Conservation (phyloP, 2,797 vertebrate species). For the Acanthopagrus latus region DNA sequence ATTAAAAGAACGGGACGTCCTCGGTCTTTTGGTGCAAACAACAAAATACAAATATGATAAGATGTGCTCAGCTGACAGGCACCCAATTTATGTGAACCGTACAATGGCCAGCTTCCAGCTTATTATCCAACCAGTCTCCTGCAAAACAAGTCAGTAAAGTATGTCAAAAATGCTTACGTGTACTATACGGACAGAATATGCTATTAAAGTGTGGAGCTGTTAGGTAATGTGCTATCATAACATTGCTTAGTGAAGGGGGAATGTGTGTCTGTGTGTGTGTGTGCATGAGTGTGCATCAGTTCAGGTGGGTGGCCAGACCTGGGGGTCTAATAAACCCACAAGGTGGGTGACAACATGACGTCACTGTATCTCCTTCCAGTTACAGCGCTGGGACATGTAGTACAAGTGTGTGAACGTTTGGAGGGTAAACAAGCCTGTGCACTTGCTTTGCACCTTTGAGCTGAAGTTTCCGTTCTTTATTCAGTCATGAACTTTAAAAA, state of each 20-base stretch:
- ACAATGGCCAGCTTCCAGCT: slow-evolving; percentile 24
- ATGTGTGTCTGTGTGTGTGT: slow-evolving; percentile 15
- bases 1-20: slow-evolving; percentile 9
- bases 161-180: slow-evolving; percentile 27
- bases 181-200: slow-evolving; percentile 14
- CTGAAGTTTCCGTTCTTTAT: slow-evolving; percentile 72
- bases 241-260: slow-evolving; percentile 7
- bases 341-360: slow-evolving; percentile 54
- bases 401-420: slow-evolving; percentile 41
- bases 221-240: slow-evolving; percentile 31
- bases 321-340: slow-evolving; percentile 46
- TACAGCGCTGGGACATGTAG: slow-evolving; percentile 53
- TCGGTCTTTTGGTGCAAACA: slow-evolving; percentile 34
- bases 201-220: slow-evolving; percentile 32
- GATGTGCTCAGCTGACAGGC: slow-evolving; percentile 7
- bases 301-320: slow-evolving; percentile 10
- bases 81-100: slow-evolving; percentile 5
- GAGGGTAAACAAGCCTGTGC: slow-evolving; percentile 60
- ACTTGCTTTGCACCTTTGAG: slow-evolving; percentile 49
- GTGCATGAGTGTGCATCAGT: background rate
- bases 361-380: slow-evolving; percentile 48
- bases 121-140: slow-evolving; percentile 5
- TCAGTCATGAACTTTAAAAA: slow-evolving; percentile 61
- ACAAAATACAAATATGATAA: slow-evolving; percentile 1
- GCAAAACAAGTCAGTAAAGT: slow-evolving; percentile 52